A percentile compares a stretch with the other conserved stretches of the same genome.
Evolutionary conservation across 2,888 invertebrate genomes (phyloP).

Genomic region (Xanthorhoe designata): DNA sequence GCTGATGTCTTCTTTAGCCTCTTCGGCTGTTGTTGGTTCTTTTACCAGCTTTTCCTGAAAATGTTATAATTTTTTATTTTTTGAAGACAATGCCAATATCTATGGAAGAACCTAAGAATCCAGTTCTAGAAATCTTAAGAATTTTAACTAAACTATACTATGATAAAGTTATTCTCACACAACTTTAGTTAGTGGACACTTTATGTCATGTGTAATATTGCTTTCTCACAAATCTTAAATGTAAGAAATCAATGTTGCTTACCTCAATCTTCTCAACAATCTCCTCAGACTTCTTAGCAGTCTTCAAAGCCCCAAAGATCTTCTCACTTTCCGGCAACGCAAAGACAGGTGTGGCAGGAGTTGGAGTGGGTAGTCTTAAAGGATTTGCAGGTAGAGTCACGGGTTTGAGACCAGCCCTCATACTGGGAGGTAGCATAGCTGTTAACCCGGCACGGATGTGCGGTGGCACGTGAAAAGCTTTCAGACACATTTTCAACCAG

Average conservation of each 20-base stretch:
- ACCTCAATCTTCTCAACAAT: constrained; percentile 72
- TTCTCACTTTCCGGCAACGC: constrained; percentile 67
- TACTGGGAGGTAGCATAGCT: constrained; percentile 88
- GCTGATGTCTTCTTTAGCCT: constrained; percentile 68
- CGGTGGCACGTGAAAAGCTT: constrained; percentile 91
- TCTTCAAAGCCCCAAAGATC: constrained; percentile 67
- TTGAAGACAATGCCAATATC: not conserved
- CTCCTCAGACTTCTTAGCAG: constrained; percentile 69
- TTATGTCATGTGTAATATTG: too few species aligned
- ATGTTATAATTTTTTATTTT: constrained; percentile 13
- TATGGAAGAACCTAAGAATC: not conserved
- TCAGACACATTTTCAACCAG: constrained; percentile 94
- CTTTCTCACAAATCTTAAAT: too few species aligned
- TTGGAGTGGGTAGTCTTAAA: constrained; percentile 56
- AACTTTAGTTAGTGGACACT: not conserved
- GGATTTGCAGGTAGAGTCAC: constrained; percentile 64
- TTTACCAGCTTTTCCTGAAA: constrained; percentile 69
- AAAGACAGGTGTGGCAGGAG: constrained; percentile 63
- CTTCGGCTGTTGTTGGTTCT: constrained; percentile 58
- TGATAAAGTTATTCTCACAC: too few species aligned
- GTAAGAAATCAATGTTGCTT: not conserved
- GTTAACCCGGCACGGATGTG: constrained; percentile 88
- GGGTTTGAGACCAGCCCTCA: constrained; percentile 76
- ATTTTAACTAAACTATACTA: too few species aligned
- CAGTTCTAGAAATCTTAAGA: not conserved